Base-by-base conservation (phyloP, 2,888 invertebrate species). In the Monopis laevigella region DNA sequence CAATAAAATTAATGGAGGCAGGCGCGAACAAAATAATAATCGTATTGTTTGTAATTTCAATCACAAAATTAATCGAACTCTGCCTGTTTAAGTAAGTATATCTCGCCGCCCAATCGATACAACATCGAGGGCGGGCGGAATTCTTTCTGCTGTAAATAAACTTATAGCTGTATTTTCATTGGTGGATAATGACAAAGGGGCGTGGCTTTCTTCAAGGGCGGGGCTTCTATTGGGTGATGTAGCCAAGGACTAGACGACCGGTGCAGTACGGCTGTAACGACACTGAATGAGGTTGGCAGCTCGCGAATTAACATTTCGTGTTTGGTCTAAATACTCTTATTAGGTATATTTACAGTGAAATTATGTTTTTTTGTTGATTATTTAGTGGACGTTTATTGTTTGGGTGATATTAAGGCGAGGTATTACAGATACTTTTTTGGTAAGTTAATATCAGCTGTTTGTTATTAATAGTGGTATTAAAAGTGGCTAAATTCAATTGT, bases 21-120 rank as follows among this genome's bases (percentile, higher is more conserved):
- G 55, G 62, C 64, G 62, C 58, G 62, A 64, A 62, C 59, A 56
- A 63, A 65, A 68, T 68, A 65, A 62, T 60, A 57, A 58, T 64
- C 60, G 63, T 62, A 65, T 61, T n/a, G n/a, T n/a, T 66, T 65
- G 67, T 70, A 70, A 70, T 72, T 71, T 65, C 71, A 75, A 78
- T 80, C 78, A 77, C 74, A 74, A 74, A 70, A 74, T 77, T 78
- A 80, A 77, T 73, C 71, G 59, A 41, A 43, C 36, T 50, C 55
- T 62, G 62, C 57, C 51, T 16, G 51, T 71, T 72, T 69, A 67
- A 71, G 77, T 78, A 78, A 77, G 71, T 77, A 75, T 75, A 68
- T 69, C 61, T 60, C 58, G 55, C 26, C 49, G 66, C 59, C 73
- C 73, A 75, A 80, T 80, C 78, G 78, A 80, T 80, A 78, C 56